Conservation (phyloP, 2,888 invertebrate species). For the Aporophyla lueneburgensis region DNA sequence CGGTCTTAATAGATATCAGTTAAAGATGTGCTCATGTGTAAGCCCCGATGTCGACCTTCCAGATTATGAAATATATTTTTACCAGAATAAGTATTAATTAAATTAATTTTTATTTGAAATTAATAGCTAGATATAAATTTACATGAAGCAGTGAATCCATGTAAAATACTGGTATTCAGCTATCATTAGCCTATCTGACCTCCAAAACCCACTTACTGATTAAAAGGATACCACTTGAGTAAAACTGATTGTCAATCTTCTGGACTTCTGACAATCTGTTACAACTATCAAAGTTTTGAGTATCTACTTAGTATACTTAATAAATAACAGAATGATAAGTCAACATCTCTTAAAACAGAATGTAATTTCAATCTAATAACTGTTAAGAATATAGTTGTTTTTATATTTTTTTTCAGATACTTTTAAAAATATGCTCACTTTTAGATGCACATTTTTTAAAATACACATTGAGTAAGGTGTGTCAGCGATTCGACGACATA, state of each 20-base stretch:
- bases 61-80: not conserved
- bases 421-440: constrained; percentile 91
- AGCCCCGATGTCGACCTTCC: not conserved
- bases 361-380: not conserved
- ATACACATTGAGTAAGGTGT: constrained; percentile 89
- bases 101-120: not conserved
- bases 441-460: constrained; percentile 90
- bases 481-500: constrained; percentile 90
- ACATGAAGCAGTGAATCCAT: too few relatives aligned
- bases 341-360: not conserved
- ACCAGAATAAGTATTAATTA: not conserved
- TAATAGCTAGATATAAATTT: not conserved
- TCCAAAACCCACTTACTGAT: too few relatives aligned
- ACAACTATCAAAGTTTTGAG: too few relatives aligned
- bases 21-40: not conserved
- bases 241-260: too few relatives aligned
- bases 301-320: not conserved
- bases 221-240: too few relatives aligned
- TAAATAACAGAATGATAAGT: not conserved
- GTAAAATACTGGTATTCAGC: too few relatives aligned
- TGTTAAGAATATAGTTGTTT: not conserved
- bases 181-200: too few relatives aligned
- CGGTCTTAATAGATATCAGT: not conserved
- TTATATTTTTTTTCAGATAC: constrained; percentile 85
- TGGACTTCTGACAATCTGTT: too few relatives aligned